These are phyloP conservation scores for Sphaerophoria taeniata DNA, from an alignment of 2,888 invertebrate genomes.

Conservation along the genomic window DNA sequence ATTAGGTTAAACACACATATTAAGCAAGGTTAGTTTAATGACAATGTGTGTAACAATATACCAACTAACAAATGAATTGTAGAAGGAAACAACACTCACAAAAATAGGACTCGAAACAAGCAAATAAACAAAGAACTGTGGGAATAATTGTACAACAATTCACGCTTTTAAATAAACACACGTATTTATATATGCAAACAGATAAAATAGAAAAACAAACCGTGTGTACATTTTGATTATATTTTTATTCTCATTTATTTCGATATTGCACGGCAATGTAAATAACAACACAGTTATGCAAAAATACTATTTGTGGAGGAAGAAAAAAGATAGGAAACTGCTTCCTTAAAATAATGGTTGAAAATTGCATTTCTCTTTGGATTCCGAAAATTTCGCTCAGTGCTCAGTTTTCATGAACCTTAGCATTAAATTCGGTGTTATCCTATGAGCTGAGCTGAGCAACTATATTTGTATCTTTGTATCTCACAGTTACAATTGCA, in stretches of 20 bases:
- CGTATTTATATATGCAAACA: slow-evolving; percentile 10
- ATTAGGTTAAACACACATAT: slow-evolving; percentile 49
- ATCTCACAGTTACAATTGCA: slow-evolving; percentile 30
- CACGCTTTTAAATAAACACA: slow-evolving; percentile 40
- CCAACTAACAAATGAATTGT: slow-evolving; percentile 14
- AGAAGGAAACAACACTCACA: slow-evolving; percentile 7
- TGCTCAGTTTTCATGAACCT: no score
- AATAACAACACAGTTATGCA: slow-evolving; percentile 73
- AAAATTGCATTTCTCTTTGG: slow-evolving; percentile 67
- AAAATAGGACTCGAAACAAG: slow-evolving; percentile 17
- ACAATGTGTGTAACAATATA: slow-evolving; percentile 31
- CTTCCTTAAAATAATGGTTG: slow-evolving; percentile 40
- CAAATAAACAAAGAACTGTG: slow-evolving; percentile 39
- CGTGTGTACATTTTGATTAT: slow-evolving; percentile 41
- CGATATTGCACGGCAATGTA: slow-evolving; percentile 61
- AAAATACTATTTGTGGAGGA: slow-evolving; percentile 55
- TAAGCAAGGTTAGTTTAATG: slow-evolving; percentile 52
- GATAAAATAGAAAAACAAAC: slow-evolving; percentile 8
- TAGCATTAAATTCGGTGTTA: background rate
- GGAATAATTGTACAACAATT: slow-evolving; percentile 62
- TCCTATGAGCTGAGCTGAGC: background rate
- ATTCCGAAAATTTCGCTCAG: slow-evolving; percentile 60
- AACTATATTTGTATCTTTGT: no score
- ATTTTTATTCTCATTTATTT: slow-evolving; percentile 44
- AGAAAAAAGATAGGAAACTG: slow-evolving; percentile 58